Evolutionary conservation across 1,140 invertebrate species (phyloP).

Genomic region (Philotrypesis tridentata): DNA sequence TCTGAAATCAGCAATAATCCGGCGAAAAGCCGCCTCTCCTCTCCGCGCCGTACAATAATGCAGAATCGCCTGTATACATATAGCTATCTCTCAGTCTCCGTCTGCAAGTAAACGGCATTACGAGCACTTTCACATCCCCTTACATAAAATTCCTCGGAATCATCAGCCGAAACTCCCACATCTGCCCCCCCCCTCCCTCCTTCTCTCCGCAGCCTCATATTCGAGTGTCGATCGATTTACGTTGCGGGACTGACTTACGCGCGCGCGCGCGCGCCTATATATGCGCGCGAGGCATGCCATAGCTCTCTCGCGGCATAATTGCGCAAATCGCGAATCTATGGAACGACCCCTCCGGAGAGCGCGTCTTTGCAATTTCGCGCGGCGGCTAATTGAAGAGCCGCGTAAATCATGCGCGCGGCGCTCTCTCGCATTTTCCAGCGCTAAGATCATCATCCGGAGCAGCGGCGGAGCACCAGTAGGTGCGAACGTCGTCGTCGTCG

Average conservation of each 20-base stretch:
- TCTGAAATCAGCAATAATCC: too few relatives aligned
- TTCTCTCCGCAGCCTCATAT: not conserved
- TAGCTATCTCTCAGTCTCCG: too few relatives aligned
- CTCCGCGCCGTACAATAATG: too few relatives aligned
- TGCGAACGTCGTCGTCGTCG: not conserved
- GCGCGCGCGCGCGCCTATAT: not conserved
- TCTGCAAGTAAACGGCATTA: not conserved
- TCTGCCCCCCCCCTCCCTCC: too few relatives aligned
- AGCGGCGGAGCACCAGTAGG: not conserved
- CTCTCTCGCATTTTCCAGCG: not conserved
- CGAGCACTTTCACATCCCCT: slow-evolving; percentile 20
- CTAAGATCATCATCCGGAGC: slow-evolving; percentile 6
- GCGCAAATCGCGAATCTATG: too few relatives aligned
- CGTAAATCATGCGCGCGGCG: slow-evolving; percentile 13
- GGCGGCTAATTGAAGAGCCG: slow-evolving; percentile 20
- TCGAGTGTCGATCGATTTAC: not conserved
- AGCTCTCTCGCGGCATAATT: too few relatives aligned
- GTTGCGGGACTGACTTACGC: too few relatives aligned
- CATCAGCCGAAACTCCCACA: not conserved
- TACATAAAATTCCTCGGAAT: slow-evolving; percentile 10
- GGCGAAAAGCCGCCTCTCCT: too few relatives aligned
- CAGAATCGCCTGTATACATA: too few relatives aligned
- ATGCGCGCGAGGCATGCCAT: too few relatives aligned
- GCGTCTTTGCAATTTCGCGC: not conserved
- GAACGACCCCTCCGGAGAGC: too few relatives aligned